Base-by-base conservation (phyloP, 2,797 vertebrate genomes). In the Salmo trutta region DNA sequence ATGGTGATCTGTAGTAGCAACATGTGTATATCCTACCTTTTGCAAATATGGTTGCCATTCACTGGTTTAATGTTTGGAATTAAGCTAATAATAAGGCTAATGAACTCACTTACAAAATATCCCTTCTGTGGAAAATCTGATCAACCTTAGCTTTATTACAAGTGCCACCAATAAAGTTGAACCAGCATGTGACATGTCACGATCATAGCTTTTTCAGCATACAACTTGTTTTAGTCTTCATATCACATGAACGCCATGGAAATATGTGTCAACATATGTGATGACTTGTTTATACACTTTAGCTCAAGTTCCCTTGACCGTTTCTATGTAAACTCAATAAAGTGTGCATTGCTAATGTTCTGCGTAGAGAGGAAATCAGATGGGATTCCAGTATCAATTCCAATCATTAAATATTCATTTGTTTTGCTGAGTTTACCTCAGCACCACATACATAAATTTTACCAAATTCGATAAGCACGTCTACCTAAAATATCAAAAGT, bases 191-290 rank as follows among this genome's bases (percentile, higher is more conserved):
- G 4, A 4, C 59, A 24, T 47, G 47, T 19, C 33, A 65, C 21
- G 2, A 47, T 65, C 41, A 27, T 65, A 66, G 74, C 21, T 15
- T 21, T 73, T 14, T 36, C 41, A 75, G 73, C 76, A 51, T n/a
- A 21, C 53, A 56, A 51, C 6, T 31, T 62, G 71, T 69, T 75
- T 68, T 69, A 77, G 72, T 16, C 41, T 84, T 91, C 89, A 84
- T 87, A 89, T 93, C 88, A 92, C 88, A 88, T 77, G 83, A 88
- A 89, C 91, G 90, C 89, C 88, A 93, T 91, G 87, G 83, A 83
- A 92, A 92, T 92, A 90, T 54, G 92, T 66, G 24, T 27, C 89
- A 91, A 88, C 90, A 89, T 84, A 88, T 90, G 89, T 54, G 0
- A 31, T 17, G 56, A 77, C 85, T 89, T 91, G 91, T 92, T 91